phyloP scores from a whole-genome alignment of 2,888 invertebrate genomes.

The Plebejus argus region DNA sequence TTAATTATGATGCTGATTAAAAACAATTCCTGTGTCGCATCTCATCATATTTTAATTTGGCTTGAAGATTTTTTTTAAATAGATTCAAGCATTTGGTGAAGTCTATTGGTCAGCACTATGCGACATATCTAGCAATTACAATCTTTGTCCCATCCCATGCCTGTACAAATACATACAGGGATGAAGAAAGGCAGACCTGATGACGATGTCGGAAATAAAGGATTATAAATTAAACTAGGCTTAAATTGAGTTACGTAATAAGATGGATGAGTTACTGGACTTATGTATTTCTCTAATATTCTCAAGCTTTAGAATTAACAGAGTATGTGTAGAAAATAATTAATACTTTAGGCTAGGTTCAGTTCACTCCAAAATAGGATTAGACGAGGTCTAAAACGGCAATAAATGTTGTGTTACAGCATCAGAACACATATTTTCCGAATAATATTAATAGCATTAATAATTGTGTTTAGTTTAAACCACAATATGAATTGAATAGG shows the following conservation, averaged over 20 bases:
- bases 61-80: too few relatives aligned
- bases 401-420: too few relatives aligned
- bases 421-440: too few relatives aligned
- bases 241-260: neutral
- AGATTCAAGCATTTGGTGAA: neutral
- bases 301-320: neutral
- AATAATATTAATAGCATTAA: too few relatives aligned
- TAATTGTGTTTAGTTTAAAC: too few relatives aligned
- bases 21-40: too few relatives aligned
- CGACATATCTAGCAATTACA: neutral
- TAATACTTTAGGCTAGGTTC: neutral
- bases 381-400: too few relatives aligned
- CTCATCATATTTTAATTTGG: too few relatives aligned
- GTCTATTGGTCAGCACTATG: neutral
- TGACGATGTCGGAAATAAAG: slow-evolving; percentile 58
- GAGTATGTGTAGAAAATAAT: neutral
- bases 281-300: neutral
- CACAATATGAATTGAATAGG: neutral
- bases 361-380: too few relatives aligned
- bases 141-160: neutral
- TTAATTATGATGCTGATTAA: too few relatives aligned
- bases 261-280: neutral
- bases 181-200: slow-evolving; percentile 37
- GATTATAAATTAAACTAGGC: slow-evolving; percentile 47
- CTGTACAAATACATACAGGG: slow-evolving; percentile 38